Evolutionary conservation across 2,888 invertebrate genomes (phyloP).

Genomic region (Drosophila phalerata): DNA sequence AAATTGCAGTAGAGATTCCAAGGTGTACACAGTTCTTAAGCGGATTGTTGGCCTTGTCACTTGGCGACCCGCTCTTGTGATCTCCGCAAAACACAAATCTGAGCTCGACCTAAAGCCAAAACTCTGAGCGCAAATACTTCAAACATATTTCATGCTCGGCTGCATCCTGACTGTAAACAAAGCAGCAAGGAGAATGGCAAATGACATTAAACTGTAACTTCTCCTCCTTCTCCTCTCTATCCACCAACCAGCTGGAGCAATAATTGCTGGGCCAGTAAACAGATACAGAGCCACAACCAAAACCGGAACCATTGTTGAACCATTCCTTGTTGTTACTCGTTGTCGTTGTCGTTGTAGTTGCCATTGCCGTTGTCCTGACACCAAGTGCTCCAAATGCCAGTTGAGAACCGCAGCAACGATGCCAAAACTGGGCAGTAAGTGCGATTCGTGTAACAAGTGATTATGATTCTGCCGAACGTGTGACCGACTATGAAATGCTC

Average conservation of each 20-base stretch:
- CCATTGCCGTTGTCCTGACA: slow-evolving; percentile 12
- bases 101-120: slow-evolving; percentile 15
- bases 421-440: slow-evolving; percentile 41
- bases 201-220: slow-evolving; percentile 46
- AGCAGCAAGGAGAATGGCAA: slow-evolving; percentile 53
- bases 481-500: slow-evolving; percentile 26
- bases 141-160: slow-evolving; percentile 70
- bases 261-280: slow-evolving; percentile 59
- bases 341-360: not conserved
- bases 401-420: slow-evolving; percentile 42
- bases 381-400: slow-evolving; percentile 39
- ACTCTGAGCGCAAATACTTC: slow-evolving; percentile 37
- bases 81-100: slow-evolving; percentile 8
- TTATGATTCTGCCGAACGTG: too few relatives aligned
- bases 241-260: slow-evolving; percentile 19
- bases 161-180: slow-evolving; percentile 54
- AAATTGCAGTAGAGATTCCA: slow-evolving; percentile 27
- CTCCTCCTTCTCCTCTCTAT: slow-evolving; percentile 1
- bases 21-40: slow-evolving; percentile 47
- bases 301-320: slow-evolving; percentile 15
- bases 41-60: slow-evolving; percentile 25
- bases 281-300: slow-evolving; percentile 30
- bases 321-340: slow-evolving; percentile 5
- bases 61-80: slow-evolving; percentile 21
- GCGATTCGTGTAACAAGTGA: slow-evolving; percentile 28